Evolutionary conservation across 2,888 invertebrate species (phyloP).

Genomic region (Drepanosiphum platanoidis): DNA sequence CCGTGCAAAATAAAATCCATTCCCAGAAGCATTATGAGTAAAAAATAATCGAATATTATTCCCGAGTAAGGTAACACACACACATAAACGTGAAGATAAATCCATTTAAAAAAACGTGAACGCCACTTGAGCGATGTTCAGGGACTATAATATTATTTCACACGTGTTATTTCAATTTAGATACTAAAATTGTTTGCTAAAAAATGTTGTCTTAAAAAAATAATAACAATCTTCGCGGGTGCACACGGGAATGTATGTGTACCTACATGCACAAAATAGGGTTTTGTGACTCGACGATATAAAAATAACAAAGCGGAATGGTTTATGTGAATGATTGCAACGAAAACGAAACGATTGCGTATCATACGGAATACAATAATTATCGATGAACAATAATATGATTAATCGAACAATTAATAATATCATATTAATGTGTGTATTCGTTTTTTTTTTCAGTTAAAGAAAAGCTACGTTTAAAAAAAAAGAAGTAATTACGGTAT

Average conservation of each 20-base stretch:
- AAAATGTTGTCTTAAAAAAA: slow-evolving; percentile 13
- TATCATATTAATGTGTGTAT: no score
- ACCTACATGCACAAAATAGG: no score
- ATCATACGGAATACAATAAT: no score
- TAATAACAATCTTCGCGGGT: neutral
- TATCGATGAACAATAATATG: no score
- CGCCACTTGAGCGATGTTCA: neutral
- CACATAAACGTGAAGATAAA: neutral
- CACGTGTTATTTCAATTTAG: slow-evolving; percentile 22
- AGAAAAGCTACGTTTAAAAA: no score
- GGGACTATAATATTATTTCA: neutral
- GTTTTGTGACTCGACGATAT: neutral
- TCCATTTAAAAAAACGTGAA: slow-evolving; percentile 17
- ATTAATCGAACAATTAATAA: no score
- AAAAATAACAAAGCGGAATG: neutral
- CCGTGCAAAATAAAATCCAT: neutral
- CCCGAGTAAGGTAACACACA: neutral
- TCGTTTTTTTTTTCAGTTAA: no score
- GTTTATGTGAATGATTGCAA: neutral
- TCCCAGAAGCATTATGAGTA: no score
- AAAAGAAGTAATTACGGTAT: no score
- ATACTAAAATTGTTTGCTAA: slow-evolving; percentile 20
- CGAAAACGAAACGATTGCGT: neutral
- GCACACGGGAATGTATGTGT: neutral
- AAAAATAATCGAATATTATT: slow-evolving; percentile 3